Evolutionary conservation across 2,797 vertebrate genomes (phyloP).

Genomic region (Paratrypauchen microcephalus): DNA sequence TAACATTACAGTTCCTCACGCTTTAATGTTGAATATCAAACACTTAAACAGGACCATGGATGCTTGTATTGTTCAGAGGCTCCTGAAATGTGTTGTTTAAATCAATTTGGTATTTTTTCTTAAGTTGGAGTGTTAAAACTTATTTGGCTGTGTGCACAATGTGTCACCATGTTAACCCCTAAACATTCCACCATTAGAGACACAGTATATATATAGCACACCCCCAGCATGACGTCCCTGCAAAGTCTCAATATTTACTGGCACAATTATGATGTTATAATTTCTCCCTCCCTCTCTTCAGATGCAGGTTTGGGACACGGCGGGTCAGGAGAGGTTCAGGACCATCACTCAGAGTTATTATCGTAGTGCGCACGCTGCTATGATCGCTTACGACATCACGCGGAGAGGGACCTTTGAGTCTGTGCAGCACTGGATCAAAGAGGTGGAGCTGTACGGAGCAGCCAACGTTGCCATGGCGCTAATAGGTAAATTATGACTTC

Average conservation of each 20-base stretch:
- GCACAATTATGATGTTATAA: not conserved
- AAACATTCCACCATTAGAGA: no score
- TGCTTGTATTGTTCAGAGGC: no score
- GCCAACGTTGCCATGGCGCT: conserved; percentile 86
- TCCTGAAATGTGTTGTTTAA: no score
- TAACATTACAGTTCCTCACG: no score
- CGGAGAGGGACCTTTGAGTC: conserved; percentile 86
- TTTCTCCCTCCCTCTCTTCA: conserved; percentile 47
- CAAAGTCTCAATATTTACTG: not conserved
- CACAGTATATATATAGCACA: no score
- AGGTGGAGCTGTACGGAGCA: conserved; percentile 89
- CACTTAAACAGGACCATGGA: no score
- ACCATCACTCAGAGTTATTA: conserved; percentile 97
- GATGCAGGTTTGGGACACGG: conserved; percentile 96
- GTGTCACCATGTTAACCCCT: no score
- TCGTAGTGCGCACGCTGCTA: conserved; percentile 89
- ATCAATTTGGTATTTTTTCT: no score
- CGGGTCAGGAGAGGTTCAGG: conserved; percentile 91
- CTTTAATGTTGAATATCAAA: no score
- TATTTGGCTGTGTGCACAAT: no score
- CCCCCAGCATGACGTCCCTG: no score
- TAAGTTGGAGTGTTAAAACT: no score
- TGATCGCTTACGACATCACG: conserved; percentile 94
- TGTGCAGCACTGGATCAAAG: conserved; percentile 87
- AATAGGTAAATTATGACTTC: conserved; percentile 77